phyloP scores from a whole-genome alignment of 2,888 invertebrate genomes.

The Agrochola lota region DNA sequence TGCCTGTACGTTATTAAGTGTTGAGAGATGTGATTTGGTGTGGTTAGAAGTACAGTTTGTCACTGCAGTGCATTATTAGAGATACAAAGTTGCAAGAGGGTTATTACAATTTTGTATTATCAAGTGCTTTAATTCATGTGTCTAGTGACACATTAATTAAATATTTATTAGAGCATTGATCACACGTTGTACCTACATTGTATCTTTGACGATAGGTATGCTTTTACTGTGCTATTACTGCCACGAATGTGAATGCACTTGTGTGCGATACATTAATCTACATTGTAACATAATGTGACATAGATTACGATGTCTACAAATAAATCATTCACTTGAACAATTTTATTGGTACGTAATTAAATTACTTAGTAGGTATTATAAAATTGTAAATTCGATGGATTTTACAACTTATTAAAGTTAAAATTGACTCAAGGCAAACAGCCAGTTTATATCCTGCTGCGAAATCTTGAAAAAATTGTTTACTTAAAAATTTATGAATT shows the following conservation, averaged over 20 bases:
- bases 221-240: slow-evolving; percentile 29
- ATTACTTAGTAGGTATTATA: slow-evolving; percentile 3
- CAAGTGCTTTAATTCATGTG: not conserved
- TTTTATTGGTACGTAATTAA: slow-evolving; percentile 17
- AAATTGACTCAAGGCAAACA: slow-evolving; percentile 42
- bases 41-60: slow-evolving; percentile 26
- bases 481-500: slow-evolving; percentile 58
- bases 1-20: slow-evolving; percentile 7
- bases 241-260: slow-evolving; percentile 19
- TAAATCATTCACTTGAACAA: slow-evolving; percentile 28
- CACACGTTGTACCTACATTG: slow-evolving; percentile 24
- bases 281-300: slow-evolving; percentile 24
- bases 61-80: slow-evolving; percentile 1
- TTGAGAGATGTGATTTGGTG: slow-evolving; percentile 22
- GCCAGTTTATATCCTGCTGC: slow-evolving; percentile 29
- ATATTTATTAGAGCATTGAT: slow-evolving; percentile 1
- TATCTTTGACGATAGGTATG: slow-evolving; percentile 15
- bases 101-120: not conserved
- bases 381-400: not conserved
- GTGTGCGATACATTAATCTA: slow-evolving; percentile 20
- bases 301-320: slow-evolving; percentile 33
- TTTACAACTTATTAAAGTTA: slow-evolving; percentile 25
- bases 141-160: not conserved
- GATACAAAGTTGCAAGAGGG: not conserved
- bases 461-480: slow-evolving; percentile 46